Conservation (phyloP, 2,113 vertebrate species). For the Aptenodytes forsteri region DNA sequence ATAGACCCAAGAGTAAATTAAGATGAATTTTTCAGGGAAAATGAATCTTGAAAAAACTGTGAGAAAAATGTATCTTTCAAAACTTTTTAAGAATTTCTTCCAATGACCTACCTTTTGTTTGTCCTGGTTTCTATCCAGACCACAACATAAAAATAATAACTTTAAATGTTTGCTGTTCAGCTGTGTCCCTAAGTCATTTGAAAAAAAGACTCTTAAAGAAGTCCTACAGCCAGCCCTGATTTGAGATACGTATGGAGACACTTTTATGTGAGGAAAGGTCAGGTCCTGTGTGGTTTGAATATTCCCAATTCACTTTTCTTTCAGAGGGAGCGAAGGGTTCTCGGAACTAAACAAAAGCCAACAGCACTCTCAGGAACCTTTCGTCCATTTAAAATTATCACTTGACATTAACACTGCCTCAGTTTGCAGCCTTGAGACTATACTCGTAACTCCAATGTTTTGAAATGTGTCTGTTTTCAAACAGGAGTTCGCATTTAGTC, state of each 20-base stretch:
- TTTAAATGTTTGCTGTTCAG: background rate
- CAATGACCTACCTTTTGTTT: background rate
- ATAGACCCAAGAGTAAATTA: background rate
- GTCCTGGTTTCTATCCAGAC: background rate
- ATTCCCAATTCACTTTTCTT: background rate
- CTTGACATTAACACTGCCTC: background rate
- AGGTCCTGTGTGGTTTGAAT: background rate
- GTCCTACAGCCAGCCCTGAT: background rate
- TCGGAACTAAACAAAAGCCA: background rate
- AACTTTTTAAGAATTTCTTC: background rate
- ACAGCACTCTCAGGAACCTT: background rate
- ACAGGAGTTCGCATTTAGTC: background rate
- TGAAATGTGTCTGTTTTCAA: background rate
- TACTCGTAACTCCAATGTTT: background rate
- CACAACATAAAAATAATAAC: too few relatives aligned
- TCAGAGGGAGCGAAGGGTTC: background rate
- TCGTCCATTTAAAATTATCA: background rate
- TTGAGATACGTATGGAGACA: fast-evolving
- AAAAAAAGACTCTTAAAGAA: background rate
- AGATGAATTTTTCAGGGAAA: background rate
- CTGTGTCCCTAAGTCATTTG: background rate
- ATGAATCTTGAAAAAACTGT: background rate
- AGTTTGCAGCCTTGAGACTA: background rate
- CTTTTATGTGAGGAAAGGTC: background rate
- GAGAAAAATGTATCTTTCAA: background rate